phyloP scores from a whole-genome alignment of 2,113 vertebrate species.

The Pogona vitticeps region DNA sequence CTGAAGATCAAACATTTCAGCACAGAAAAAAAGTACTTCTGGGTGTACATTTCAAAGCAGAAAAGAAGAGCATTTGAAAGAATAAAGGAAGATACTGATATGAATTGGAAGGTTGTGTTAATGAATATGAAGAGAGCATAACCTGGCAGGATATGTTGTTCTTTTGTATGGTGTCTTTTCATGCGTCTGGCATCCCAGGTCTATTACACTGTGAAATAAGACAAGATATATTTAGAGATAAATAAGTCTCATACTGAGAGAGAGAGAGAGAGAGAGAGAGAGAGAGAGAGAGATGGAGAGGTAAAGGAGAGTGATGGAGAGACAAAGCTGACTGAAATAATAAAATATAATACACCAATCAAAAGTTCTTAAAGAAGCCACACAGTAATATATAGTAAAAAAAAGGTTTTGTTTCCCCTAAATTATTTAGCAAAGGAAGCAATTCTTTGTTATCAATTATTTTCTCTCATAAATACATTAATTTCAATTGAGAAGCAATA shows the following conservation, averaged over 20 bases:
- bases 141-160: conserved; percentile 40
- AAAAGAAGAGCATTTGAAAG: conserved; percentile 56
- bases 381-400: conserved; percentile 42
- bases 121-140: not conserved
- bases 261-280: conserved; percentile 15
- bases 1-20: conserved; percentile 61
- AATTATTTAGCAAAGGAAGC: conserved; percentile 51
- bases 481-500: conserved; percentile 18
- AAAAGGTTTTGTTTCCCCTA: conserved; percentile 28
- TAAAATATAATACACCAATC: conserved; percentile 47
- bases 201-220: conserved; percentile 59
- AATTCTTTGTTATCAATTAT: conserved; percentile 13
- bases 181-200: conserved; percentile 55
- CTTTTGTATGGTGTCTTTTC: conserved; percentile 42
- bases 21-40: conserved; percentile 36
- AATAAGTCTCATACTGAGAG: conserved; percentile 56
- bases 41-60: conserved; percentile 58
- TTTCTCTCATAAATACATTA: conserved; percentile 53
- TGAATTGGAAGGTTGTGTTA: not conserved
- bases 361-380: conserved; percentile 37
- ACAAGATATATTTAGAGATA: conserved; percentile 61
- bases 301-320: conserved; percentile 47
- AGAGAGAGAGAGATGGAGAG: conserved; percentile 50
- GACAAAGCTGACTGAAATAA: conserved; percentile 47
- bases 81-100: conserved; percentile 57